Conservation (phyloP, 2,113 vertebrate genomes). For the Pseudopipra pipra region DNA sequence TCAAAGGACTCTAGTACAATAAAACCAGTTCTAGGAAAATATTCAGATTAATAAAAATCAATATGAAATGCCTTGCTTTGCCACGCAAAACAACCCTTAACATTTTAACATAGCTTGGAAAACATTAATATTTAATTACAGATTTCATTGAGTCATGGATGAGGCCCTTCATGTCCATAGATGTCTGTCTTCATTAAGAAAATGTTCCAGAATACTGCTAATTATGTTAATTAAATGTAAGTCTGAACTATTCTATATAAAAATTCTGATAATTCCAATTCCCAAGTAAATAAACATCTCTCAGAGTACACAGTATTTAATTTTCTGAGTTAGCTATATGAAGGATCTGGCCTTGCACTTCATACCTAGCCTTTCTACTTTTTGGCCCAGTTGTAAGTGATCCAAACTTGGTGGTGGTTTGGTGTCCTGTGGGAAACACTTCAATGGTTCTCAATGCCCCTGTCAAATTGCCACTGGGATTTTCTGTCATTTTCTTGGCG, state of each 20-base stretch:
- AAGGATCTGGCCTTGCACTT: neutral
- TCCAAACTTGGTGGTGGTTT: neutral
- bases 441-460: neutral
- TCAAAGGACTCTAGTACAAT: slow-evolving; percentile 3
- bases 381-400: neutral
- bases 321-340: neutral
- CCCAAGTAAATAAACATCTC: neutral
- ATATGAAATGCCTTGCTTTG: neutral
- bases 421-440: neutral
- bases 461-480: neutral
- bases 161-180: neutral
- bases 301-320: neutral
- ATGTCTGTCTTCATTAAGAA: neutral
- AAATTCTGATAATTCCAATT: neutral
- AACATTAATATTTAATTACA: slow-evolving; percentile 2
- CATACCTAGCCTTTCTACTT: neutral
- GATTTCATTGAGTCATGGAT: neutral
- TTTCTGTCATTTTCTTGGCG: neutral
- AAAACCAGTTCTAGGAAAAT: slow-evolving; percentile 4
- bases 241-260: neutral
- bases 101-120: neutral
- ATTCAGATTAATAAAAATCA: slow-evolving; percentile 27
- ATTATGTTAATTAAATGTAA: neutral
- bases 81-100: neutral
- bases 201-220: neutral